Evolutionary conservation across 2,888 invertebrate genomes (phyloP).

Genomic region (Tetanocera ferruginea): DNA sequence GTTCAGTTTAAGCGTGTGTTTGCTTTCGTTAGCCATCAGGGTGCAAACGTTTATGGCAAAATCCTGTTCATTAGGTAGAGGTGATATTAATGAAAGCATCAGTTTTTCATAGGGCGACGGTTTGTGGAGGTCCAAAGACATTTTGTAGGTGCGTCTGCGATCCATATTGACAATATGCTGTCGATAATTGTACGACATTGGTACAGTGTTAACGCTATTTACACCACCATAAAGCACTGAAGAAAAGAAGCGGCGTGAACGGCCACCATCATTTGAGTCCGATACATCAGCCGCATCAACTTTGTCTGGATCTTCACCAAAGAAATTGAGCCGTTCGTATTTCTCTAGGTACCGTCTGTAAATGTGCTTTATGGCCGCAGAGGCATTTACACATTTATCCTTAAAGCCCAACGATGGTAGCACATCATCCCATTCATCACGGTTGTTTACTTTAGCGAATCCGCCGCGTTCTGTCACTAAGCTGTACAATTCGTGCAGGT

Average conservation of each 20-base stretch:
- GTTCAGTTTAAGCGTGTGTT: constrained; percentile 86
- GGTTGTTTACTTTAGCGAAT: constrained; percentile 94
- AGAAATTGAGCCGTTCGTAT: constrained; percentile 90
- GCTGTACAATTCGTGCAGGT: constrained; percentile 91
- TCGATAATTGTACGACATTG: constrained; percentile 82
- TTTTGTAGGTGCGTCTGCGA: constrained; percentile 75
- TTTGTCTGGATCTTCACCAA: constrained; percentile 89
- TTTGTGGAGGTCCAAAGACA: constrained; percentile 78
- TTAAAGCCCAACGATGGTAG: constrained; percentile 83
- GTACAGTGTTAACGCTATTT: constrained; percentile 70
- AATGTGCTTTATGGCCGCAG: constrained; percentile 86
- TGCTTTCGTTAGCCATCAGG: constrained; percentile 93
- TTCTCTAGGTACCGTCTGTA: constrained; percentile 86
- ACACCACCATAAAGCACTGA: constrained; percentile 71
- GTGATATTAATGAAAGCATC: constrained; percentile 92
- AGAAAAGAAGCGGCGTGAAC: constrained; percentile 76
- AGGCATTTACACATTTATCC: constrained; percentile 89
- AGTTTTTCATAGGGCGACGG: constrained; percentile 87
- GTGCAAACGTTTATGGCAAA: constrained; percentile 98
- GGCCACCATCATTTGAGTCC: constrained; percentile 78
- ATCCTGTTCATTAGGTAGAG: constrained; percentile 98
- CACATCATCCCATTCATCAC: constrained; percentile 89
- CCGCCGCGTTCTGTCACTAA: constrained; percentile 94
- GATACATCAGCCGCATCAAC: constrained; percentile 74
- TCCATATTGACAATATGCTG: constrained; percentile 81